These are phyloP conservation scores for Crotalus helleri DNA, from an alignment of 2,113 vertebrate species.

Conservation along the genomic window DNA sequence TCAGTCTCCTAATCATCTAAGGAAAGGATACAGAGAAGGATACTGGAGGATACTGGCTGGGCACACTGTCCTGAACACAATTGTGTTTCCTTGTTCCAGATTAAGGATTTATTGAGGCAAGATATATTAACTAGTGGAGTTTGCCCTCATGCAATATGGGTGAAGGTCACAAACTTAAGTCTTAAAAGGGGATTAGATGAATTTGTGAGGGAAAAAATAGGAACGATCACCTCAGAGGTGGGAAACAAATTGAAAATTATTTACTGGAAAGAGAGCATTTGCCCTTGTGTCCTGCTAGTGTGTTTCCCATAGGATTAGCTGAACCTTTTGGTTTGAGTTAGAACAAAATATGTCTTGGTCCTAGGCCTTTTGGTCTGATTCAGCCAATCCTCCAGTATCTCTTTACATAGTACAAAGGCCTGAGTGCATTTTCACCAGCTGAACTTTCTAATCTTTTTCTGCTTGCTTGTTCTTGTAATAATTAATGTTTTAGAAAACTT, in stretches of 20 bases:
- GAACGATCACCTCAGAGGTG: background rate
- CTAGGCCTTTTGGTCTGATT: too few species aligned
- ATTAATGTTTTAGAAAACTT: slow-evolving; percentile 5
- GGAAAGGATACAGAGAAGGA: too few species aligned
- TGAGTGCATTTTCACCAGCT: background rate
- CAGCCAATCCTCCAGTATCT: too few species aligned
- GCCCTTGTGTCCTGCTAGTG: background rate
- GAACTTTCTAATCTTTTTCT: background rate
- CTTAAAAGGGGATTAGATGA: background rate
- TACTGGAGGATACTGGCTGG: background rate
- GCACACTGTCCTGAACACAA: background rate
- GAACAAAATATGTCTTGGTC: background rate
- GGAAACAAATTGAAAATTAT: background rate
- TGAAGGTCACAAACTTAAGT: too few species aligned
- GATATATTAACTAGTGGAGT: background rate
- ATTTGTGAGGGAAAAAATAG: background rate
- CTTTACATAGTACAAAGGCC: background rate
- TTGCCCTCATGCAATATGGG: too few species aligned
- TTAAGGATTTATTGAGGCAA: background rate
- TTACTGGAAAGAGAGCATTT: background rate
- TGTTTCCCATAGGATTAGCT: background rate
- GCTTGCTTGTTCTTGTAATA: background rate
- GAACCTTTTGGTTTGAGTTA: background rate
- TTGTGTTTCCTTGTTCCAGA: background rate
- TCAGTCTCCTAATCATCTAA: too few species aligned